Evolutionary conservation across 30 jellyfish, hydroid and myxozoan genomes (phyloP).

Genomic region (Pelagia noctiluca): DNA sequence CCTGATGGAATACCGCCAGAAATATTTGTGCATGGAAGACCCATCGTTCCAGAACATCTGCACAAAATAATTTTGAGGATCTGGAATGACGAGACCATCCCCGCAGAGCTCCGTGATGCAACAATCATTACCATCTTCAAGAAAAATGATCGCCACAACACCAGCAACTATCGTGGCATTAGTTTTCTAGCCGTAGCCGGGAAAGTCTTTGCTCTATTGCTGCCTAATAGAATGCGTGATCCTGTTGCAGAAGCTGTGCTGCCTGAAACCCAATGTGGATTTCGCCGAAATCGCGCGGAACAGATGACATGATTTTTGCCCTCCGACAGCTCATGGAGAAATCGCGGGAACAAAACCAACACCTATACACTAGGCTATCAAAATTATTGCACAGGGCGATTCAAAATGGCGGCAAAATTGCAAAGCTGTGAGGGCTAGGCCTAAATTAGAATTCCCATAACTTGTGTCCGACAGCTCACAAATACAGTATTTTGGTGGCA

Average conservation of each 20-base stretch:
- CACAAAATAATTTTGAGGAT: neutral
- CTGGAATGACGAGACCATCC: neutral
- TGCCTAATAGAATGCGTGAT: neutral
- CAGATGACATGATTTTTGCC: conserved; percentile 32
- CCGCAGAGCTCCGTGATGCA: neutral
- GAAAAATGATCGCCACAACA: conserved; percentile 15
- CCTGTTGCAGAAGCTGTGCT: conserved; percentile 13
- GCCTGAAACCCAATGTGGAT: conserved; percentile 28
- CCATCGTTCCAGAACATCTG: neutral
- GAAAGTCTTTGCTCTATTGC: conserved; percentile 17
- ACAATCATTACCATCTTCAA: neutral
- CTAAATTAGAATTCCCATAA: too few species aligned
- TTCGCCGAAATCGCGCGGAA: conserved; percentile 14
- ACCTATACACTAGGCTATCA: conserved; percentile 1
- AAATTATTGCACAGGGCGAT: too few species aligned
- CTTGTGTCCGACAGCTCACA: too few species aligned
- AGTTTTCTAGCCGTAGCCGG: conserved; percentile 22
- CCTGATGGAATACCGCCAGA: neutral
- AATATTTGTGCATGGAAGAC: neutral
- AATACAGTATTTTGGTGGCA: too few species aligned
- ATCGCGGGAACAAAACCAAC: conserved; percentile 40
- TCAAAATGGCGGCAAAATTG: too few species aligned
- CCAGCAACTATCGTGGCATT: conserved; percentile 28
- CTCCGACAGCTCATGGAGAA: conserved; percentile 57
- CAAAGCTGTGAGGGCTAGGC: too few species aligned